Conservation (phyloP, 2,797 vertebrate genomes). For the Tamandua tetradactyla region DNA sequence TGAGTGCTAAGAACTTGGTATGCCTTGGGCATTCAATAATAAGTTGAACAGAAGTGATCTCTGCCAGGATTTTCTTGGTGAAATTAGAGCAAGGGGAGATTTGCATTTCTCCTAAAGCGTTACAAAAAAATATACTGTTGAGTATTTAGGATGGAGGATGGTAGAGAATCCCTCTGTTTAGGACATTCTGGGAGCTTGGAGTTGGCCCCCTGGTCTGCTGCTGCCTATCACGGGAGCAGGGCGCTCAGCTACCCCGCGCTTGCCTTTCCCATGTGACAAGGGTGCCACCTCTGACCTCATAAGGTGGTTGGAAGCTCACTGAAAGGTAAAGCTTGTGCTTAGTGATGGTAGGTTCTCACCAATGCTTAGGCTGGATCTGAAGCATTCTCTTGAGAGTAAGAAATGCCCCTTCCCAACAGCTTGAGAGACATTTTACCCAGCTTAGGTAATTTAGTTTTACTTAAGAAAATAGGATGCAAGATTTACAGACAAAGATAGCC, state of each 20-base stretch:
- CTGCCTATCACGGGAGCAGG: too few species aligned
- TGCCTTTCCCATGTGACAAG: not conserved
- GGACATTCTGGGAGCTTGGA: accelerated
- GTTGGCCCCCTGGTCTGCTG: too few species aligned
- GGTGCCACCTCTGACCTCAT: too few species aligned
- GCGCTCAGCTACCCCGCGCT: too few species aligned
- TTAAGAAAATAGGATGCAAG: not conserved
- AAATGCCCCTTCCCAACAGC: not conserved
- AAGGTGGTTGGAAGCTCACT: accelerated
- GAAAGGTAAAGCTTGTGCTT: not conserved
- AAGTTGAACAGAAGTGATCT: not conserved
- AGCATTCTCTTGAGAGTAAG: too few species aligned
- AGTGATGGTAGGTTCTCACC: not conserved
- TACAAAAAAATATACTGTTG: not conserved
- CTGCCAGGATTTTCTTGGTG: not conserved
- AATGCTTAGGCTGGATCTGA: not conserved
- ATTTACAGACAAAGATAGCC: not conserved
- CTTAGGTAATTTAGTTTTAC: slow-evolving; percentile 10
- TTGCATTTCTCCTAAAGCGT: not conserved
- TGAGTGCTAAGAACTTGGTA: not conserved
- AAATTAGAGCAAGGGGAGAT: too few species aligned
- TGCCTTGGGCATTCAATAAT: not conserved
- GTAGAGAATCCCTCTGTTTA: not conserved
- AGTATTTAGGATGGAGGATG: not conserved
- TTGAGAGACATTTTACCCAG: not conserved